Evolutionary conservation across 2,113 vertebrate genomes (phyloP).

Genomic region (Perca schrenkii): DNA sequence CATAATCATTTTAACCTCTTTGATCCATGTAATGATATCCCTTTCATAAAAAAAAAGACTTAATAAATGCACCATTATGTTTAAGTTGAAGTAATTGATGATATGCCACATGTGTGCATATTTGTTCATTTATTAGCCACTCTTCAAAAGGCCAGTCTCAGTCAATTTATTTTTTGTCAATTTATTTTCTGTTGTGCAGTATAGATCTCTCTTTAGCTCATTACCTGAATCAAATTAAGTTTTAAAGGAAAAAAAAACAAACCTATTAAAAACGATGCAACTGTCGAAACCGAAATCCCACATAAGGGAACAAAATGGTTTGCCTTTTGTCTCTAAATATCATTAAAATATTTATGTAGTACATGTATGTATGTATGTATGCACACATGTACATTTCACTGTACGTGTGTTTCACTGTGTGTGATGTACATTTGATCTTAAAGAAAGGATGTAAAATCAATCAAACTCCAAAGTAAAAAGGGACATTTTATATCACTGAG

Average conservation of each 20-base stretch:
- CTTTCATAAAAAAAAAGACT: conserved; percentile 9
- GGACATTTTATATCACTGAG: neutral
- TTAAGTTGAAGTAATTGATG: conserved; percentile 27
- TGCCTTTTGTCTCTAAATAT: no score
- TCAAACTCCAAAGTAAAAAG: no score
- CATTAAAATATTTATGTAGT: no score
- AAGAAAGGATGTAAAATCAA: no score
- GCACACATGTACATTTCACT: no score
- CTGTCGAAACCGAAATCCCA: neutral
- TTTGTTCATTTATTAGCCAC: neutral
- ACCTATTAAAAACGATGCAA: conserved; percentile 9
- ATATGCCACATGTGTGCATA: neutral
- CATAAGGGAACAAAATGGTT: no score
- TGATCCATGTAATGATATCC: conserved; percentile 18
- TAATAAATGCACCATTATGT: conserved; percentile 21
- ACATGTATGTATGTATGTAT: no score
- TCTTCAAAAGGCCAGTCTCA: neutral
- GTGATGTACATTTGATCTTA: no score
- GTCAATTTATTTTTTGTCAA: conserved; percentile 15
- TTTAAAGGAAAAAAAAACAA: conserved; percentile 17
- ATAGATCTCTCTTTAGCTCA: conserved; percentile 24
- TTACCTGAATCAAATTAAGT: conserved; percentile 4
- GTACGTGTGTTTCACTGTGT: no score
- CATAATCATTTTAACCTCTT: conserved; percentile 20
- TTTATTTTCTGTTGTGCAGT: neutral